Evolutionary conservation across 2,888 invertebrate species (phyloP).

Genomic region (Quadriops clusia): DNA sequence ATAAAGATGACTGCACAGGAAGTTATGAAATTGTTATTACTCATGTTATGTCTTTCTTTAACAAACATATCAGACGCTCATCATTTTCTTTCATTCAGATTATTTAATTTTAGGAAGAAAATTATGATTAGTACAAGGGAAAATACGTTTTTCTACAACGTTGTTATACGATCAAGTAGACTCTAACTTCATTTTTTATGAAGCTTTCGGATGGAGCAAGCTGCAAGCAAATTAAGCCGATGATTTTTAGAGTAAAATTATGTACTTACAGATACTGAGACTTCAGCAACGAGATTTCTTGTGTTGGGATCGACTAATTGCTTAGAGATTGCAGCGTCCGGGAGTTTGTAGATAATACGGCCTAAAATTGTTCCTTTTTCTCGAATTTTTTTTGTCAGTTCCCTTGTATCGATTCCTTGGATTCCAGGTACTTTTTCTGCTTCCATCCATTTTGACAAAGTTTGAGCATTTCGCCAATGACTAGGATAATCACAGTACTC

Average conservation of each 20-base stretch:
- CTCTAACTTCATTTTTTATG: too few relatives aligned
- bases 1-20: too few relatives aligned
- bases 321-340: slow-evolving; percentile 34
- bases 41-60: too few relatives aligned
- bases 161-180: too few relatives aligned
- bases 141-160: too few relatives aligned
- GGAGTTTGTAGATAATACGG: slow-evolving; percentile 47
- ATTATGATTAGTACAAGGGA: too few relatives aligned
- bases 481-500: slow-evolving; percentile 77
- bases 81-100: too few relatives aligned
- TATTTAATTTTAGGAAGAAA: too few relatives aligned
- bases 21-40: too few relatives aligned
- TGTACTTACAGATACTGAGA: slow-evolving; percentile 66
- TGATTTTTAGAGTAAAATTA: slow-evolving; percentile 6
- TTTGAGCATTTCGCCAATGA: slow-evolving; percentile 77
- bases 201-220: too few relatives aligned
- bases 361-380: slow-evolving; percentile 78
- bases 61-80: too few relatives aligned
- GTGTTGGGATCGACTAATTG: slow-evolving; percentile 70
- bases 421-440: slow-evolving; percentile 74
- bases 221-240: slow-evolving; percentile 6
- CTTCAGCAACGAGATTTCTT: slow-evolving; percentile 82
- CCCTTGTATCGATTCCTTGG: slow-evolving; percentile 85
- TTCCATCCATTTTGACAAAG: slow-evolving; percentile 76
- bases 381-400: slow-evolving; percentile 82